phyloP scores from a whole-genome alignment of 37 sponge, comb jelly and placozoan genomes.

The Halisarca cf. caerulea region DNA sequence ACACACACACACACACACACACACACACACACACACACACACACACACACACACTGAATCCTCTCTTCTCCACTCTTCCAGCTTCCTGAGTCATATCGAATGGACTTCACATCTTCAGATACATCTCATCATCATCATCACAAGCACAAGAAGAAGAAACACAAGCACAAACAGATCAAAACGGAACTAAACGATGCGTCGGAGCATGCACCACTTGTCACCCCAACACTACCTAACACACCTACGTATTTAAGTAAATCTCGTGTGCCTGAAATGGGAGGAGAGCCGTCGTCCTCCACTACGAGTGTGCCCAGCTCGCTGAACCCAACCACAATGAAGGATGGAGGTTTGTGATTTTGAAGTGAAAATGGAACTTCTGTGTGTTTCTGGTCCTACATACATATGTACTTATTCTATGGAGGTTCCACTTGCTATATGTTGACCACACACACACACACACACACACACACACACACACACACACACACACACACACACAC shows the following conservation, averaged over 20 bases:
- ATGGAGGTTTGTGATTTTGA: not conserved
- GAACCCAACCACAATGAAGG: no score
- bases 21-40: no score
- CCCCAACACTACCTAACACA: slow-evolving; percentile 18
- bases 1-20: no score
- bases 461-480: no score
- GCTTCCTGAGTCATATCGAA: slow-evolving; percentile 73
- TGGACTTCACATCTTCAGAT: slow-evolving; percentile 38
- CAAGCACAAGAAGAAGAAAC: slow-evolving; percentile 62
- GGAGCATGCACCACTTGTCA: slow-evolving; percentile 1
- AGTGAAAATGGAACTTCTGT: not conserved
- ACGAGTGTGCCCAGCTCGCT: slow-evolving; percentile 12
- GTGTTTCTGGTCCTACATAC: not conserved
- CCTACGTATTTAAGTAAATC: not conserved
- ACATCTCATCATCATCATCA: slow-evolving; percentile 23
- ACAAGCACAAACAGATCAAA: slow-evolving; percentile 68
- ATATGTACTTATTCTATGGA: no score
- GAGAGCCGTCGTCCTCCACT: slow-evolving; percentile 11
- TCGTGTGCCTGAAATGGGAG: not conserved
- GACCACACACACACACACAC: no score
- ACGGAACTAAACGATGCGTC: slow-evolving; percentile 17
- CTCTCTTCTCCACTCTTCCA: slow-evolving; percentile 3
- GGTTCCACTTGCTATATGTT: no score
- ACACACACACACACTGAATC: no score
- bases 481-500: no score